A percentile compares a stretch with the other conserved stretches of the same genome.
phyloP scores from a whole-genome alignment of 2,113 vertebrate genomes.

The Sinocyclocheilus rhinocerous region DNA sequence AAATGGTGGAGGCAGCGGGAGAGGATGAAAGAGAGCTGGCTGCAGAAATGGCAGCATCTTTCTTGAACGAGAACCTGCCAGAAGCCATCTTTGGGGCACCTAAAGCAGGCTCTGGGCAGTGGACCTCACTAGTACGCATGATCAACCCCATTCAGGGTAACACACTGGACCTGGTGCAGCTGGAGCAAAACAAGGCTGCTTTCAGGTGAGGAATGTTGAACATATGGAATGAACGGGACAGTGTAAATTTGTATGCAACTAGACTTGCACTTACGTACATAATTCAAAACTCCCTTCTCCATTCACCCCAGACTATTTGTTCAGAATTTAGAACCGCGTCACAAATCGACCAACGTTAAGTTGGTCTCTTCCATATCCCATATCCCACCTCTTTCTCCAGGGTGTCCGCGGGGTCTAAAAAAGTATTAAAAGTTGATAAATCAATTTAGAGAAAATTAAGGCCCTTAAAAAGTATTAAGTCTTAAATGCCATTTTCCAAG shows the following conservation, averaged over 20 bases:
- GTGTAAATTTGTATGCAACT: too few species aligned
- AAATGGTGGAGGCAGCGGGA: conserved; percentile 98
- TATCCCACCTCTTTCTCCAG: background rate
- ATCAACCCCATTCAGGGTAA: conserved; percentile 96
- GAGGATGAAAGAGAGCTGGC: conserved; percentile 96
- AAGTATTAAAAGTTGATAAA: too few species aligned
- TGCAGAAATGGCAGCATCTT: conserved; percentile 97
- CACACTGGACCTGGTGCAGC: conserved; percentile 91
- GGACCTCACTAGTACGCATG: conserved; percentile 94
- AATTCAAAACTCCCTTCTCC: background rate
- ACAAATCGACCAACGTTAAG: background rate
- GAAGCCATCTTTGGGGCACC: conserved; percentile 96
- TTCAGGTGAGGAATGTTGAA: conserved; percentile 83
- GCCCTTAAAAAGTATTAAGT: too few species aligned
- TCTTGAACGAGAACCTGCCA: conserved; percentile 95
- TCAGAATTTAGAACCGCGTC: background rate
- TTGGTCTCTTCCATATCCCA: background rate
- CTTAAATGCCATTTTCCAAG: too few species aligned
- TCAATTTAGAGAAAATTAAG: too few species aligned
- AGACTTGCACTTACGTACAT: background rate
- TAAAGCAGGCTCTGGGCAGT: conserved; percentile 95
- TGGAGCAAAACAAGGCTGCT: conserved; percentile 97
- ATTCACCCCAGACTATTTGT: background rate
- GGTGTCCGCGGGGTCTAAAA: too few species aligned
- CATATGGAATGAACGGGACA: too few species aligned